These are phyloP conservation scores for Ceuthmochares aereus DNA, from an alignment of 2,113 vertebrate genomes.

Conservation along the genomic window DNA sequence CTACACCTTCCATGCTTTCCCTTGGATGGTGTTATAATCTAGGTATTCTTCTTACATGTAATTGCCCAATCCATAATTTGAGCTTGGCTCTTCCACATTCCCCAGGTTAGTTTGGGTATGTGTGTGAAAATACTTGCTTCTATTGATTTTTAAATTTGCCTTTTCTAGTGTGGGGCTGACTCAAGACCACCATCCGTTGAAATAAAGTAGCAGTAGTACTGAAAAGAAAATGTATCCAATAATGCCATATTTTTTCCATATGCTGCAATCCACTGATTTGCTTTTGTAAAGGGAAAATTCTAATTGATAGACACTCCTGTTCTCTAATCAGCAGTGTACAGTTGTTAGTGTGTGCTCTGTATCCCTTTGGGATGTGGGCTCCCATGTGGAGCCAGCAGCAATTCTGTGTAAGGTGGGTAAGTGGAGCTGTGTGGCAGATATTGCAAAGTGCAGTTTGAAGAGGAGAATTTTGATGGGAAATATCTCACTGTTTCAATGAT, in stretches of 20 bases:
- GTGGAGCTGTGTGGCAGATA: neutral
- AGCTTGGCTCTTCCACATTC: neutral
- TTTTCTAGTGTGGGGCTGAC: neutral
- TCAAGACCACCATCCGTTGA: neutral
- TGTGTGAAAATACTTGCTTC: neutral
- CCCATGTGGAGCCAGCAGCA: accelerated
- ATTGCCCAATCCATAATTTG: neutral
- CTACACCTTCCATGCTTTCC: neutral
- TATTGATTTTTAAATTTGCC: neutral
- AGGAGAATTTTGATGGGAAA: neutral
- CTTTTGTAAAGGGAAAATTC: neutral
- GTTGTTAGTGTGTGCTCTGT: neutral
- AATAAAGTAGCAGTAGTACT: neutral
- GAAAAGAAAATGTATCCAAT: neutral
- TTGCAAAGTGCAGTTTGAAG: neutral
- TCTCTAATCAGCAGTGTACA: neutral
- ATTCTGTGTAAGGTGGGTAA: neutral
- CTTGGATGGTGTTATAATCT: neutral
- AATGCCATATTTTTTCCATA: neutral
- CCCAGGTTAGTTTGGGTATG: neutral
- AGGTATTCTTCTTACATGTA: neutral
- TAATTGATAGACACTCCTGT: neutral
- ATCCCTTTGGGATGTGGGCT: neutral
- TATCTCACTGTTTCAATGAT: neutral
- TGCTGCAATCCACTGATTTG: neutral